Conservation (phyloP, 2,888 invertebrate genomes). For the Yponomeuta cagnagella region DNA sequence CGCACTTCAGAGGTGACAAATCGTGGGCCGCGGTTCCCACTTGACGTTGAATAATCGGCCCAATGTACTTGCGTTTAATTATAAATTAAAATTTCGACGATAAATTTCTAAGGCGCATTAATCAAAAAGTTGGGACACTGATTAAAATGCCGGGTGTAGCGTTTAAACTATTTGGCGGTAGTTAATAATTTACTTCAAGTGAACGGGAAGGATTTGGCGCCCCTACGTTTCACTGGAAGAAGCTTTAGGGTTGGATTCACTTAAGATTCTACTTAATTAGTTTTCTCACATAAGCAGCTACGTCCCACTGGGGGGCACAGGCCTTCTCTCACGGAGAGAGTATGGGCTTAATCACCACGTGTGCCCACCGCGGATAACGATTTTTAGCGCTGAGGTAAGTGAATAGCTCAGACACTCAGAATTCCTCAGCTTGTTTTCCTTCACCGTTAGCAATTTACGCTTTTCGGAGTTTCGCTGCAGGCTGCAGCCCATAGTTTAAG, state of each 20-base stretch:
- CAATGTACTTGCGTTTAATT: conserved; percentile 59
- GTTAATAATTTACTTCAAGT: conserved; percentile 63
- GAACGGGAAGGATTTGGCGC: background rate
- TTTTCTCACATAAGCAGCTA: too few species aligned
- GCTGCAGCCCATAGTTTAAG: too few species aligned
- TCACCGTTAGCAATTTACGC: too few species aligned
- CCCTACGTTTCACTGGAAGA: background rate
- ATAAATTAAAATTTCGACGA: conserved; percentile 74
- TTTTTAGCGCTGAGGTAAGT: too few species aligned
- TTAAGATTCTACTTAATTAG: background rate
- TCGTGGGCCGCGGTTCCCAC: conserved; percentile 62
- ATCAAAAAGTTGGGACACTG: conserved; percentile 77
- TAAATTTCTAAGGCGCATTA: conserved; percentile 71
- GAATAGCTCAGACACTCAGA: too few species aligned
- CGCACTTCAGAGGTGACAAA: conserved; percentile 66
- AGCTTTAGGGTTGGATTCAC: background rate
- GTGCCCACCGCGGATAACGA: too few species aligned
- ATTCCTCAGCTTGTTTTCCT: too few species aligned
- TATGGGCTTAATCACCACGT: too few species aligned
- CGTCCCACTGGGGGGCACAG: too few species aligned
- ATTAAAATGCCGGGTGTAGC: conserved; percentile 69
- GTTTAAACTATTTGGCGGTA: conserved; percentile 65
- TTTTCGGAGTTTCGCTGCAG: too few species aligned
- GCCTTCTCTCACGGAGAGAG: too few species aligned
- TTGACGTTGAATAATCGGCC: conserved; percentile 69